Base-by-base conservation (phyloP, 2,113 vertebrate genomes). In the Elanus axillaris region DNA sequence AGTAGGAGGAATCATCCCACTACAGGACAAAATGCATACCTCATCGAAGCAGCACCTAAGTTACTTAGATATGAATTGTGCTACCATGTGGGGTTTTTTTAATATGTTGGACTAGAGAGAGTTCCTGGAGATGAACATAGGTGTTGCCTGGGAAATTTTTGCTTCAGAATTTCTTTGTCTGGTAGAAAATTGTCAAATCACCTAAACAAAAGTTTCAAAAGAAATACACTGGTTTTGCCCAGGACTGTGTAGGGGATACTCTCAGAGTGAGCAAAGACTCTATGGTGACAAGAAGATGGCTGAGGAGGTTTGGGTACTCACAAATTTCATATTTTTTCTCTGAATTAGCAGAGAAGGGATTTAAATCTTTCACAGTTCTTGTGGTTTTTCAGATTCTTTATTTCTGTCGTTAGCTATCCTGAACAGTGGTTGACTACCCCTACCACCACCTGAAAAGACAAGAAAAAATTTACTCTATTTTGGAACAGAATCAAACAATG, bases 61-160 rank as follows among this genome's bases (percentile, higher is more conserved):
- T 38, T 63, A 53, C 17, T 64, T 58, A 48, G 31, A 6, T 50
- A 83, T 19, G 19, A 76, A 67, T 93, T 60, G 25, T 31, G 43
- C 13, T n/a, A 55, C 10, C 7, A 45, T 0, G 0, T 32, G 9
- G 8, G 4, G 0, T 12, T 50, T 60, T 38, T 47, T 21, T 5
- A 25, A 13, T 50, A 0, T 50, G 12, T 32, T 86, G 40, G 21
- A 58, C 11, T 18, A 45, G 3, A 69, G 32, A 31, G 7, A 68
- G 42, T 31, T 91, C 36, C 50, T 68, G 26, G 10, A 89, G 9
- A 18, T 68, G 40, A 76, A 64, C 5, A 43, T 8, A n/a, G 19
- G 23, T 40, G 42, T 45, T 68, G 23, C 36, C 40, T 53, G 7
- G 4, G 18, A 80, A 66, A 21, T 26, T 38, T 93, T 86, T 72